Percentiles rank a stretch among this genome's conserved stretches.
Conservation (phyloP, 1,140 invertebrate genomes). For the Hermetia illucens region DNA sequence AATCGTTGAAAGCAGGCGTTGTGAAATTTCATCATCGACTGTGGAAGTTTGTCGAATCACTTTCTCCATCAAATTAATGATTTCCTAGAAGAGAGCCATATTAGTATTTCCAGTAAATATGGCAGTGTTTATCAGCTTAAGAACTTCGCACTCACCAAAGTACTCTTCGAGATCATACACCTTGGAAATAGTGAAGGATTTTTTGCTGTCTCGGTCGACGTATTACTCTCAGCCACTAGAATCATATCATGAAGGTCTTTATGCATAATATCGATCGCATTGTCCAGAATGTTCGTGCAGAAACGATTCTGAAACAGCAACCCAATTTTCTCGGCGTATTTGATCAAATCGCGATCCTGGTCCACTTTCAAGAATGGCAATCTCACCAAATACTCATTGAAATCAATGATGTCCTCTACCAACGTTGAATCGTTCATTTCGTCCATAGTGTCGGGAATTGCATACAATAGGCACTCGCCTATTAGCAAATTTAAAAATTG, state of each 20-base stretch:
- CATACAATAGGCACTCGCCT: constrained; percentile 55
- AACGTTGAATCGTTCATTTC: constrained; percentile 51
- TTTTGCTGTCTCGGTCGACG: constrained; percentile 16
- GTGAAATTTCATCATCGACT: constrained; percentile 41
- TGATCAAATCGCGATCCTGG: constrained; percentile 36
- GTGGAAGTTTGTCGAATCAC: constrained; percentile 57
- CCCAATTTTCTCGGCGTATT: constrained; percentile 65
- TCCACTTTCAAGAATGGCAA: constrained; percentile 26
- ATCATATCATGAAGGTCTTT: constrained; percentile 68
- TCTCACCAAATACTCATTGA: constrained; percentile 47
- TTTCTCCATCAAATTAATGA: constrained; percentile 52
- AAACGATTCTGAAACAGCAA: constrained; percentile 64
- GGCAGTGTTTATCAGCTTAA: constrained; percentile 9
- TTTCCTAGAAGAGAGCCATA: constrained; percentile 45
- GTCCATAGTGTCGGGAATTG: constrained; percentile 56
- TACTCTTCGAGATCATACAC: constrained; percentile 45
- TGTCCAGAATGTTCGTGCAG: constrained; percentile 52
- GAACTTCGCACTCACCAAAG: constrained; percentile 11
- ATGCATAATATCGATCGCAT: constrained; percentile 58
- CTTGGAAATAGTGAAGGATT: constrained; percentile 33
- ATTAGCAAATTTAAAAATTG: constrained; percentile 52
- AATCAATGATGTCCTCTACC: constrained; percentile 44
- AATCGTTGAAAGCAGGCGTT: constrained; percentile 47
- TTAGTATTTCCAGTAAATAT: no score
- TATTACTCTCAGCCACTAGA: constrained; percentile 36